Base-by-base conservation (phyloP, 2,113 vertebrate genomes). In the Calidris pugnax region DNA sequence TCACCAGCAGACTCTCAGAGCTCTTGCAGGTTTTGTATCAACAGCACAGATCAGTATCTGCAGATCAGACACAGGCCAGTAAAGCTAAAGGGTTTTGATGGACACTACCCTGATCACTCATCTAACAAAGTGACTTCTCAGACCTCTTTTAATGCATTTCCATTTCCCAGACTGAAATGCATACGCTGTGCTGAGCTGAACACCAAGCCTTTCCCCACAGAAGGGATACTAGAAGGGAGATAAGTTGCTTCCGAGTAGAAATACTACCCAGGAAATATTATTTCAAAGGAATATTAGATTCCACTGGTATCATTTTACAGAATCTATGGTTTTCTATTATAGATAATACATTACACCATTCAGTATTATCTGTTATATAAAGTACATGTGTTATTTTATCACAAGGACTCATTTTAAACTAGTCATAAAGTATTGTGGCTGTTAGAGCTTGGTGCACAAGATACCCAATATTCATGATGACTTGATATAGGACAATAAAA, bases 341-440 rank as follows among this genome's bases (percentile, higher is more conserved):
- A 88, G 79, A 53, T 85, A 96, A 89, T 87, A 90, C 8, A 85
- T 87, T 62, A 80, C 14, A 48, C 43, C 47, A 63, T 43, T 63
- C 80, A 35, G 24, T 35, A 87, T 89, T 96, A 94, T 93, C 86
- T 81, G 32, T 57, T 93, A 60, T 27, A 78, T 51, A 80, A 82
- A 71, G 59, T 63, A 75, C 47, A 71, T 32, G 68, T 93, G 83
- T 90, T 96, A 74, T 63, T 93, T 95, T 90, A 91, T 90, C 95
- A 89, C 76, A 86, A 81, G 56, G 73, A 75, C 68, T 90, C 64
- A 68, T 84, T 94, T 96, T 71, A 78, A 92, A 64, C 51, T 13
- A 88, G 71, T 71, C 85, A 90, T 88, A 81, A 94, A 96, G 48
- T 74, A 75, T 26, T 50, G 45, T 64, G 76, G 39, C 63, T 92